Base-by-base conservation (phyloP, 2,113 vertebrate species). In the Scophthalmus maximus region DNA sequence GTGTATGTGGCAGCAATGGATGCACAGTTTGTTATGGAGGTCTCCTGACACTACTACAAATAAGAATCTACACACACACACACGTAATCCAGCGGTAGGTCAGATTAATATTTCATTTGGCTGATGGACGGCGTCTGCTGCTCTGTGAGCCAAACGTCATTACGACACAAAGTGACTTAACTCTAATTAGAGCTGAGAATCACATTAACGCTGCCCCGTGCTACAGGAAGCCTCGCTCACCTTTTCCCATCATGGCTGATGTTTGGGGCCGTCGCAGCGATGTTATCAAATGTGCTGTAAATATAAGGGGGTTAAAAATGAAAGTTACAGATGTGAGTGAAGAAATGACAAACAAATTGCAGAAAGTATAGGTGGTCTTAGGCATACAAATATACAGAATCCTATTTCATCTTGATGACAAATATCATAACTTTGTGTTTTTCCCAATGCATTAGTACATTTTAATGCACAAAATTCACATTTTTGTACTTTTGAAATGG, bases 131-230 rank as follows among this genome's bases (percentile, higher is more conserved):
- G 92, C 93, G 94, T 92, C 93, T 93, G 92, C 91, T 93, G 84
- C 91, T 94, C 93, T 57, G 89, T 90, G 93, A 94, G 94, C 92
- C 88, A 93, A 94, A 89, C 88, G 81, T 92, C 92, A 92, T 93
- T 92, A 93, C 89, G 62, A 92, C 87, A 78, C 92, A 91, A 93
- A 93, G 91, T 93, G 93, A 89, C 90, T 93, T 93, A 90, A 93
- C 92, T 93, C 89, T 92, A 93, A 94, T 93, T 93, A 93, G 92
- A 93, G 90, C 90, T 93, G 90, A 93, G 93, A 93, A 94, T 94
- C 91, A 86, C 86, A 93, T 93, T 92, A 93, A 87, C 87, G 85
- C 88, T 73, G 73, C 81, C 82, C 87, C 68, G 90, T 81, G 91
- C 90, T 91, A 89, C 85, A 91, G 88, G 82, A 90, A 87, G 81